Percentiles rank a stretch among this genome's conserved stretches.
Conservation (phyloP, 2,113 vertebrate genomes). For the Dicrurus megarhynchus region DNA sequence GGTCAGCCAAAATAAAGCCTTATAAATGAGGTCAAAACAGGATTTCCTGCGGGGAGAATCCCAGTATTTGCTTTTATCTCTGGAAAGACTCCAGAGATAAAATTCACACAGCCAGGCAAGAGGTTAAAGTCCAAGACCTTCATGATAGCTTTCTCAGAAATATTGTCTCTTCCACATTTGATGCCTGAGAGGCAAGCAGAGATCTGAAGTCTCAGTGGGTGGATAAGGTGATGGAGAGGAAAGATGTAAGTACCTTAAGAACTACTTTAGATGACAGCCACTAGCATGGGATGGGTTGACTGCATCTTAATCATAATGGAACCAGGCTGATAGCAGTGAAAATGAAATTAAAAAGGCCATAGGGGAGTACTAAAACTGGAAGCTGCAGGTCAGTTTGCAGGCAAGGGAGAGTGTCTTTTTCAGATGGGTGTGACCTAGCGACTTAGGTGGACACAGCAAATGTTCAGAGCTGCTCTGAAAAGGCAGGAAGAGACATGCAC, state of each 20-base stretch:
- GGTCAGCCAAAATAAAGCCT: not conserved
- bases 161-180: not conserved
- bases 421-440: not conserved
- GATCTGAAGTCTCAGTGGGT: not conserved
- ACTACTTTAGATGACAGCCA: not conserved
- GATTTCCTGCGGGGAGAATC: not conserved
- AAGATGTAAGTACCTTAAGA: not conserved
- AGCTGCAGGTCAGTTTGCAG: not conserved
- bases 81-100: not conserved
- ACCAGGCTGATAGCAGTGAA: not conserved
- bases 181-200: not conserved
- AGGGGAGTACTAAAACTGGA: not conserved
- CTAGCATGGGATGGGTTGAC: not conserved
- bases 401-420: not conserved
- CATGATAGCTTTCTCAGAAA: not conserved
- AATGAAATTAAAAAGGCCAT: not conserved
- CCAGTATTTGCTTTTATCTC: not conserved
- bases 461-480: not conserved
- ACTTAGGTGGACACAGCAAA: not conserved
- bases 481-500: not conserved
- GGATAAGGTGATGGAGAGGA: not conserved
- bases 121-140: not conserved
- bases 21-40: not conserved
- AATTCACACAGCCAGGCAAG: not conserved
- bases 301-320: not conserved